These are phyloP conservation scores for Villa cingulata DNA, from an alignment of 2,888 invertebrate genomes.

Conservation along the genomic window DNA sequence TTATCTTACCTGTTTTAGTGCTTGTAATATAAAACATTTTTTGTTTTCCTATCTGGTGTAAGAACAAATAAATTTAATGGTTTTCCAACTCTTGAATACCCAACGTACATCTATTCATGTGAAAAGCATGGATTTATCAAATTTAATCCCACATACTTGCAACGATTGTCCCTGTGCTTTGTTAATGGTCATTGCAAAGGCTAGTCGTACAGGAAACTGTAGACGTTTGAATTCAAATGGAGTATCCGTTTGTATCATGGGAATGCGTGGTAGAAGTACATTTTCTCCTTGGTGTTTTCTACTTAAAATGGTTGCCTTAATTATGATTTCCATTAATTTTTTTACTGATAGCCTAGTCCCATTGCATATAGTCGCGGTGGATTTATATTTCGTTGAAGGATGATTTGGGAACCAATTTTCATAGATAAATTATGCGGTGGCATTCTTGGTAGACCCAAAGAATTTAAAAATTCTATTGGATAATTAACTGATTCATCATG, in stretches of 20 bases:
- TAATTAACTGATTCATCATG: constrained; percentile 13
- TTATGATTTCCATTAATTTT: not conserved
- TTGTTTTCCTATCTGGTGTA: no score
- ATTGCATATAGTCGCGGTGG: constrained; percentile 20
- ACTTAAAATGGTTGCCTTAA: constrained; percentile 1
- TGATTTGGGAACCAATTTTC: constrained; percentile 14
- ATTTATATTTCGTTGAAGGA: constrained; percentile 18
- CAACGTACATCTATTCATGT: no score
- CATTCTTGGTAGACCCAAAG: constrained; percentile 13
- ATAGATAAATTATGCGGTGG: constrained; percentile 5
- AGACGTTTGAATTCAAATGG: constrained; percentile 23
- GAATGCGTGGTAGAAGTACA: constrained; percentile 23
- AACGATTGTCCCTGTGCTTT: no score
- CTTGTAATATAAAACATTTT: no score
- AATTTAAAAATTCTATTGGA: constrained; percentile 15
- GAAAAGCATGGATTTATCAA: no score
- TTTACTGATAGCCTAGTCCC: constrained; percentile 12
- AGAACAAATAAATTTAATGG: no score
- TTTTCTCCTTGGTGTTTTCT: not conserved
- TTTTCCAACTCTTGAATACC: no score
- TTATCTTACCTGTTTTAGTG: no score
- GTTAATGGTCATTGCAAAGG: no score
- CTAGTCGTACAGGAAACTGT: no score
- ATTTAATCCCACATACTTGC: no score
- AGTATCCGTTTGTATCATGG: constrained; percentile 22